These are phyloP conservation scores for Tinamus major DNA, from an alignment of 2,797 vertebrate species.

Conservation along the genomic window DNA sequence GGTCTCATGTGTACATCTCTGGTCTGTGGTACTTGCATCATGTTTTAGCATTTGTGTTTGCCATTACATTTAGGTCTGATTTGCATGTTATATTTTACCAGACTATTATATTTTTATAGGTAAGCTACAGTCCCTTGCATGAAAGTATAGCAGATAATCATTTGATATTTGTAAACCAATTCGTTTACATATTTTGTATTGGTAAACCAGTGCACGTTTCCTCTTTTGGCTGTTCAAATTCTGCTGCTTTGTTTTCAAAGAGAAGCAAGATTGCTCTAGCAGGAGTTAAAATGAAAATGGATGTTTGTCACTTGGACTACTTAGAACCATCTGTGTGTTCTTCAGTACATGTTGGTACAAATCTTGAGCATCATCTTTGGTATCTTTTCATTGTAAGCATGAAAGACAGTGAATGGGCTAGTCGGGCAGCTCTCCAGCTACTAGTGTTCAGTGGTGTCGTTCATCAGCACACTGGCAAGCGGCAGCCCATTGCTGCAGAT, in stretches of 20 bases:
- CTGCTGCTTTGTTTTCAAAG: background rate
- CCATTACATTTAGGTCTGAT: background rate
- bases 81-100: background rate
- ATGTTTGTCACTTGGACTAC: background rate
- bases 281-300: background rate
- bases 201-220: background rate
- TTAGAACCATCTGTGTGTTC: background rate
- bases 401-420: background rate
- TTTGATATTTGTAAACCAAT: background rate
- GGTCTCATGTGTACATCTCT: background rate
- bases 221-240: background rate
- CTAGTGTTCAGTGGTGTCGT: background rate
- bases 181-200: too few relatives aligned
- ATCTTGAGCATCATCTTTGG: background rate
- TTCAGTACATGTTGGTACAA: background rate
- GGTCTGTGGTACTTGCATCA: background rate
- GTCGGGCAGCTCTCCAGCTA: slow-evolving; percentile 25
- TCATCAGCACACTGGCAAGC: background rate
- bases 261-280: accelerated
- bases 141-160: background rate
- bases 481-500: background rate
- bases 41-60: background rate
- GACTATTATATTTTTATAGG: background rate
- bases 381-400: background rate
- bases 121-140: background rate